Base-by-base conservation (phyloP, 2,888 invertebrate species). In the Dione vanillae region DNA sequence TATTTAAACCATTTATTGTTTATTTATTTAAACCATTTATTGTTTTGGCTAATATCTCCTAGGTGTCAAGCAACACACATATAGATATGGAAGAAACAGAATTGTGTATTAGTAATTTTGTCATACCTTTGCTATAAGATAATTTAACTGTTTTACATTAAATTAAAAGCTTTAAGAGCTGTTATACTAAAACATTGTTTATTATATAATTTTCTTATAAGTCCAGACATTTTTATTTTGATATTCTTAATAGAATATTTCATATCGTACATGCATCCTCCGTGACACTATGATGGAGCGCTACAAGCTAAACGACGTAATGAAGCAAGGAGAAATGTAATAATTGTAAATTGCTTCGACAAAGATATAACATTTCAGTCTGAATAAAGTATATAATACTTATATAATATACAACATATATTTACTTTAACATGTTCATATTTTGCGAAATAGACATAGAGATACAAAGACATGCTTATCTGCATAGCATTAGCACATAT, bases 261-360 rank as follows among this genome's bases (percentile, higher is more conserved):
- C 47, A 73, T 64, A 70, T 71, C 65, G 65, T 20, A 43, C 54
- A 52, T 64, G 56, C 69, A 65, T 65, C 70, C 65, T 59, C 58
- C 65, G 9, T 27, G 64, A 27, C 74, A 69, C 58, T 72, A 70
- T 75, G 75, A 75, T 72, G 66, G 69, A 75, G 69, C 70, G 70
- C 65, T 71, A 69, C 69, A 61, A 67, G 64, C 67, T 61, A 37
- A 58, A 51, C 35, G 52, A 52, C 56, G 65, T 70, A 67, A 72
- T 74, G 71, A 69, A 67, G 66, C 59, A 64, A 43, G 20, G 61
- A 70, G 40, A 64, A 51, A 64, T 51, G 20, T 64, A 49, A 51
- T 40, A 64, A 51, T 64, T 64, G 47, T 49, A 64, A 51, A 64
- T 51, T 51, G 40, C 51, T 51, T 64, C 16, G 37, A 47, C 47